These are phyloP conservation scores for Lagenorhynchus albirostris DNA, from an alignment of 2,113 vertebrate species.

Conservation along the genomic window DNA sequence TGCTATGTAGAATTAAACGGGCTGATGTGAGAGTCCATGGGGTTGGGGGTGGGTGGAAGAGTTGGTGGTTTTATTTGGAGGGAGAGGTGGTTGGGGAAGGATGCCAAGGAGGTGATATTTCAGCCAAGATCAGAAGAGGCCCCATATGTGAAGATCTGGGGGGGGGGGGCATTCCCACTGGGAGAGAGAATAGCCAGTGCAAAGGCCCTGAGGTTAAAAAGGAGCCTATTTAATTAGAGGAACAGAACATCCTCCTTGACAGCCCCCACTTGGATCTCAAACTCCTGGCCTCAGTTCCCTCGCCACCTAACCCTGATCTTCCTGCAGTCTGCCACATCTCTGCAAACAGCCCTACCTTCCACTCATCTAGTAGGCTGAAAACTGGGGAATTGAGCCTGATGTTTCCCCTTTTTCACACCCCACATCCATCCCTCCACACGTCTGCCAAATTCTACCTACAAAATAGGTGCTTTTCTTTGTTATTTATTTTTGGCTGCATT, in stretches of 20 bases:
- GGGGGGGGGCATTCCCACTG: not conserved
- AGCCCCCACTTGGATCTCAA: not conserved
- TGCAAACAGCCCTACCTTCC: not conserved
- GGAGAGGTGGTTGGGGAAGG: not conserved
- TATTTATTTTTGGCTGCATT: no score
- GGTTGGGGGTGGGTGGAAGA: not conserved
- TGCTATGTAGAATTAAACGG: not conserved
- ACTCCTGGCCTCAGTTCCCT: not conserved
- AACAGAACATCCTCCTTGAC: not conserved
- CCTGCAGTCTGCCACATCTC: not conserved
- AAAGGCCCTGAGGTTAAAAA: not conserved
- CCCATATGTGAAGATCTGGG: not conserved
- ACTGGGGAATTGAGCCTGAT: not conserved
- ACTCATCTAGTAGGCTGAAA: not conserved
- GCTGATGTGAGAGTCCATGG: not conserved
- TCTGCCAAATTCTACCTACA: not conserved
- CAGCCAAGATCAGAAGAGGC: not conserved
- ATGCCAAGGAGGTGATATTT: not conserved
- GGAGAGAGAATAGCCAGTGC: not conserved
- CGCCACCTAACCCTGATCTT: not conserved
- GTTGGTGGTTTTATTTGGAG: not conserved
- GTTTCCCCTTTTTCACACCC: not conserved
- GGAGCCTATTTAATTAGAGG: not conserved
- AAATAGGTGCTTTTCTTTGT: not conserved
- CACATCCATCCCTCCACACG: not conserved